A percentile compares a stretch with the other conserved stretches of the same genome.
Conservation (phyloP, 64 coral and sea anemone species). For the Dendrophyllia cribrosa region DNA sequence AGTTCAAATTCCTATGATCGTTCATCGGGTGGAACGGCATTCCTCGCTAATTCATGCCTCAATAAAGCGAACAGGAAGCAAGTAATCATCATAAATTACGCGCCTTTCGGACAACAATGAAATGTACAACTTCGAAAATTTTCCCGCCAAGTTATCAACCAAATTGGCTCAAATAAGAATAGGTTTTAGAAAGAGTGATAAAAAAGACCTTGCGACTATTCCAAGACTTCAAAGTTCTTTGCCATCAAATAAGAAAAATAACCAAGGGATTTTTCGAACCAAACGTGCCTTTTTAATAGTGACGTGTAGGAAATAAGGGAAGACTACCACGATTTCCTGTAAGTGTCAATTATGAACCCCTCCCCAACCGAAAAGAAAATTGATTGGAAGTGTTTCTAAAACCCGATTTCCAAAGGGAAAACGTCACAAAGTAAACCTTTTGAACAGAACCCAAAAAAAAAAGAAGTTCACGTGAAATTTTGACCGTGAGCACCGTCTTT, state of each 20-base stretch:
- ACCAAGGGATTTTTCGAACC: no score
- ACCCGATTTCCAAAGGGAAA: no score
- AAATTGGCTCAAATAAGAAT: background rate
- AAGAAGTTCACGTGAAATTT: no score
- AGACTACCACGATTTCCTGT: background rate
- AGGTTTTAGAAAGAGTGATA: background rate
- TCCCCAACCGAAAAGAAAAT: background rate
- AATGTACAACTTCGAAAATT: background rate
- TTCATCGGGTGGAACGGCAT: conserved; percentile 34
- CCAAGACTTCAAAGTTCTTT: no score
- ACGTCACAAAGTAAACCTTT: no score
- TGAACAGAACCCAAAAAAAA: no score
- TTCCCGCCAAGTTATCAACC: background rate
- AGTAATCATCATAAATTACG: conserved; percentile 6
- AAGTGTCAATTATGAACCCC: background rate
- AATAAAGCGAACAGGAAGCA: background rate
- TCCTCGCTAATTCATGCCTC: conserved; percentile 21
- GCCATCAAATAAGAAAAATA: no score
- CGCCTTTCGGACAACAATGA: background rate
- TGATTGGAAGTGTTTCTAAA: no score
- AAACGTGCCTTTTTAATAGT: background rate
- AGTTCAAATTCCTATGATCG: background rate
- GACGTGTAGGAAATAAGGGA: background rate
- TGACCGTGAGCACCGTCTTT: no score
- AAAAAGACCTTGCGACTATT: no score